phyloP scores from a whole-genome alignment of 2,888 invertebrate species.

The Lycocerus yunnanus region DNA sequence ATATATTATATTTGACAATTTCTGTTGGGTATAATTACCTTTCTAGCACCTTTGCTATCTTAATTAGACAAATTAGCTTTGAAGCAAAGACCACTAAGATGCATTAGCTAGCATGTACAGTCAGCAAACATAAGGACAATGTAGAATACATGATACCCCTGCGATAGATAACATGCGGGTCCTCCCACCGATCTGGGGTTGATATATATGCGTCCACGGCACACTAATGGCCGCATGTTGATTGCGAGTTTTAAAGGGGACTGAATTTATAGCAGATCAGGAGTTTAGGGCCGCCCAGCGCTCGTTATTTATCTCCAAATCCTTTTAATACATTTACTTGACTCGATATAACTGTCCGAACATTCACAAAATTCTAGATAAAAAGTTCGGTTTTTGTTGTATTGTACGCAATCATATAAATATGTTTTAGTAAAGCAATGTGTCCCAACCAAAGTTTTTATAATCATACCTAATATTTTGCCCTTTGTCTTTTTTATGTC shows the following conservation, averaged over 20 bases:
- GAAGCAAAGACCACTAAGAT: constrained; percentile 10
- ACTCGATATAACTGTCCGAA: constrained; percentile 30
- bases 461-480: neutral
- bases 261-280: constrained; percentile 51
- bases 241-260: constrained; percentile 54
- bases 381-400: constrained; percentile 20
- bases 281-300: constrained; percentile 41
- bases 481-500: neutral
- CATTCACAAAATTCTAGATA: constrained; percentile 19
- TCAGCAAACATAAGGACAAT: constrained; percentile 37
- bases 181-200: constrained; percentile 48
- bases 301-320: constrained; percentile 51
- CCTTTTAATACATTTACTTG: constrained; percentile 50
- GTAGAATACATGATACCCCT: constrained; percentile 43
- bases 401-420: constrained; percentile 6
- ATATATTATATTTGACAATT: neutral
- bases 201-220: constrained; percentile 52
- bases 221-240: constrained; percentile 55
- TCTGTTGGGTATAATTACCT: neutral
- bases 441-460: neutral
- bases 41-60: neutral
- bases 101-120: constrained; percentile 16
- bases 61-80: constrained; percentile 26
- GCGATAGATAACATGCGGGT: constrained; percentile 48
- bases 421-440: neutral